Percentiles rank a stretch among this genome's conserved stretches.
Evolutionary conservation across 2,797 vertebrate genomes (phyloP).

Genomic region (Gallinago solitaria): DNA sequence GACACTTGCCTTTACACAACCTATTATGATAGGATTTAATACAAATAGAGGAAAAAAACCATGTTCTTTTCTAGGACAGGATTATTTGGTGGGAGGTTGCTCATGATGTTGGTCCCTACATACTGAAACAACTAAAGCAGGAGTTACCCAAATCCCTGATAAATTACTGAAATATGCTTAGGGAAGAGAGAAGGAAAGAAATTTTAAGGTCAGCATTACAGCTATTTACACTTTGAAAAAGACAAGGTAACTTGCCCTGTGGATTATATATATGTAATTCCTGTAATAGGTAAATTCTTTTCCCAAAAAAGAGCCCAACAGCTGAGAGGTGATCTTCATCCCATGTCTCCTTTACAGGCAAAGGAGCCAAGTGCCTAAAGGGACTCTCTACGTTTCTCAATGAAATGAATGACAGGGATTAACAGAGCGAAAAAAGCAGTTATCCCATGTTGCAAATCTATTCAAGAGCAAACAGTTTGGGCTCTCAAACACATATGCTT

Average conservation of each 20-base stretch:
- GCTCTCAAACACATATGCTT: neutral
- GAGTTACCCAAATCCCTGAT: neutral
- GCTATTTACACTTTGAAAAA: neutral
- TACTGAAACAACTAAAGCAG: neutral
- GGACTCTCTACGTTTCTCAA: neutral
- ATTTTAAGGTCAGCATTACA: neutral
- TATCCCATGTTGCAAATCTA: neutral
- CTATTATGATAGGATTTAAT: neutral
- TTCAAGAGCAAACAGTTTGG: neutral
- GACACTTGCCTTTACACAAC: neutral
- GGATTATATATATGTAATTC: neutral
- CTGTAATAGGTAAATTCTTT: fast-evolving
- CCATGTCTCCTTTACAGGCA: neutral
- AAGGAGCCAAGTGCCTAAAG: neutral
- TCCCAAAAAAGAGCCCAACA: neutral
- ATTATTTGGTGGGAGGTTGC: neutral
- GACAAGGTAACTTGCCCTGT: neutral
- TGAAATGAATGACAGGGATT: neutral
- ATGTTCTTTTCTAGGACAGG: neutral
- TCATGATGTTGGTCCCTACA: neutral
- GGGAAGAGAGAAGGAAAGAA: neutral
- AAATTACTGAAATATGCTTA: neutral
- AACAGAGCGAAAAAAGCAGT: neutral
- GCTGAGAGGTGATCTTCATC: neutral
- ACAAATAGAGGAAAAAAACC: neutral